Evolutionary conservation across 2,888 invertebrate species (phyloP).

Genomic region (Atrina japonica): DNA sequence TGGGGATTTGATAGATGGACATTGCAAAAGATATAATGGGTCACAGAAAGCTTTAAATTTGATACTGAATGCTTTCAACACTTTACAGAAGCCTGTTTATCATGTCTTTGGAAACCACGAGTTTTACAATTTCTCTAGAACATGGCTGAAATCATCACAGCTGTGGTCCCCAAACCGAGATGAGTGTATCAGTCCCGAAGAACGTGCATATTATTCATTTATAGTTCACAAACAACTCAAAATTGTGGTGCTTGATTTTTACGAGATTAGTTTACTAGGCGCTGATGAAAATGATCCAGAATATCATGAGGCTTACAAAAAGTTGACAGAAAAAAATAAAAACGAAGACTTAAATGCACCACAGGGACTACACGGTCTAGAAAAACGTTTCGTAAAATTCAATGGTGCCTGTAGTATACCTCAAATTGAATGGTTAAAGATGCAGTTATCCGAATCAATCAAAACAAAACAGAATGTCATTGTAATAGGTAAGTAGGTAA

Average conservation of each 20-base stretch:
- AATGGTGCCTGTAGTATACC: slow-evolving; percentile 79
- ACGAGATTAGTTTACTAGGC: slow-evolving; percentile 78
- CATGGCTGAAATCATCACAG: slow-evolving; percentile 61
- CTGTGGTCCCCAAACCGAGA: slow-evolving; percentile 55
- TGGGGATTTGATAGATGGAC: slow-evolving; percentile 81
- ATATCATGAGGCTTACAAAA: slow-evolving; percentile 63
- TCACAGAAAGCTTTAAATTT: slow-evolving; percentile 66
- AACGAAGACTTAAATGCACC: slow-evolving; percentile 74
- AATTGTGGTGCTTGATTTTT: slow-evolving; percentile 78
- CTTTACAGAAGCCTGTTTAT: slow-evolving; percentile 57
- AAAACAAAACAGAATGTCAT: slow-evolving; percentile 75
- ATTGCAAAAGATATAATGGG: slow-evolving; percentile 63
- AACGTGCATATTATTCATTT: slow-evolving; percentile 73
- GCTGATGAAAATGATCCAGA: slow-evolving; percentile 57
- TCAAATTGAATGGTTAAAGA: slow-evolving; percentile 78
- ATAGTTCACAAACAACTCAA: slow-evolving; percentile 67
- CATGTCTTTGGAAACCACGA: slow-evolving; percentile 81
- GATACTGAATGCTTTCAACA: slow-evolving; percentile 66
- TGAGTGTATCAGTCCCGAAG: slow-evolving; percentile 30
- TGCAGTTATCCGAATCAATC: slow-evolving; percentile 70
- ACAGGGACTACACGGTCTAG: slow-evolving; percentile 65
- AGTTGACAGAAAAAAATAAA: slow-evolving; percentile 68
- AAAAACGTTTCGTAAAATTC: slow-evolving; percentile 74
- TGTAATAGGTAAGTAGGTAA: slow-evolving; percentile 71
- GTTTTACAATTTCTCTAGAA: slow-evolving; percentile 78